Evolutionary conservation across 2,113 vertebrate genomes (phyloP).

Genomic region (Pseudolaguvia tuberculata): DNA sequence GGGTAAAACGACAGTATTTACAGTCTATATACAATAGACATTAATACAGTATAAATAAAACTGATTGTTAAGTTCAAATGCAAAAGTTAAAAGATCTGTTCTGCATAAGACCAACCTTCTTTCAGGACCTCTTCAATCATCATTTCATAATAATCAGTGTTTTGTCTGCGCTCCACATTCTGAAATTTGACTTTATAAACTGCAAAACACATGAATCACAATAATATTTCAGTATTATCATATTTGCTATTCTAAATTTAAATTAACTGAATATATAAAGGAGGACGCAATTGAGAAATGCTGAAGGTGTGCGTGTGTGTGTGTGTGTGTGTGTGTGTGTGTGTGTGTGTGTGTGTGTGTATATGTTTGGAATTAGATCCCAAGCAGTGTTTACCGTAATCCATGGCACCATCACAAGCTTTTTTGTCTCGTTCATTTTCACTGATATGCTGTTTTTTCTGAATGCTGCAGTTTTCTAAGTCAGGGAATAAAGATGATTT

Average conservation of each 20-base stretch:
- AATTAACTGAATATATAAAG: neutral
- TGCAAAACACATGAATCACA: constrained; percentile 24
- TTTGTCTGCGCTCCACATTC: fast-evolving
- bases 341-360: no score
- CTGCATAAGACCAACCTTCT: constrained; percentile 52
- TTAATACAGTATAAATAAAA: no score
- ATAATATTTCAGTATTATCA: neutral
- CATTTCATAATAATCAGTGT: constrained; percentile 57
- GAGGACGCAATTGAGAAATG: neutral
- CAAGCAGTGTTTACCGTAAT: constrained; percentile 56
- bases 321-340: no score
- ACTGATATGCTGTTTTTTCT: constrained; percentile 33
- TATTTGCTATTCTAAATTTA: neutral
- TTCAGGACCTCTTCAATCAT: constrained; percentile 53
- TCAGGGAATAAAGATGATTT: constrained; percentile 1
- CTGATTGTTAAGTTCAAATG: no score
- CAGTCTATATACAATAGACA: no score
- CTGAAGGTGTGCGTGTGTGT: no score
- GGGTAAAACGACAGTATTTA: no score
- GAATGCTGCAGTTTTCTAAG: constrained; percentile 78
- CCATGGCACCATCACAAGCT: constrained; percentile 64
- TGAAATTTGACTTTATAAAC: constrained; percentile 61
- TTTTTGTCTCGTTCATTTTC: constrained; percentile 49
- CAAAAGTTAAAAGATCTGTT: no score
- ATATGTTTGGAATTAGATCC: no score